These are phyloP conservation scores for Lagenorhynchus albirostris DNA, from an alignment of 2,113 vertebrate genomes.

Conservation along the genomic window DNA sequence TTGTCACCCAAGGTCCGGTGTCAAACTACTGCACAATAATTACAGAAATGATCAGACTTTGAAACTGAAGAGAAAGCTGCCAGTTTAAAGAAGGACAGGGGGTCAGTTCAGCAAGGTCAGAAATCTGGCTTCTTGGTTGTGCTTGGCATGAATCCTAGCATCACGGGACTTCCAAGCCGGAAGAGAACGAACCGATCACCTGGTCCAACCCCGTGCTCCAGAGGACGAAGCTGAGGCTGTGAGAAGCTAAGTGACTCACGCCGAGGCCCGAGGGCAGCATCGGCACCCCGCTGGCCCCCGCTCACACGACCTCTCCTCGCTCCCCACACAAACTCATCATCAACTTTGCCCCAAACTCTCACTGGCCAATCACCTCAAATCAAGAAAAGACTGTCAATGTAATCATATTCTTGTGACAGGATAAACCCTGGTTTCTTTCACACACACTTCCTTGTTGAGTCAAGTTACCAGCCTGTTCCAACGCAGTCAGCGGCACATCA, in stretches of 20 bases:
- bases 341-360: neutral
- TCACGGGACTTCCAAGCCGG: neutral
- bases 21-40: neutral
- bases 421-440: neutral
- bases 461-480: neutral
- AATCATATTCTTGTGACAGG: neutral
- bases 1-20: neutral
- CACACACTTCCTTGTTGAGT: neutral
- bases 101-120: neutral
- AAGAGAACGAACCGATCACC: neutral
- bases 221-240: neutral
- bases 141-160: neutral
- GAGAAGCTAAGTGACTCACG: neutral
- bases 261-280: neutral
- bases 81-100: neutral
- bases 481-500: neutral
- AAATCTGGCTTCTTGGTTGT: neutral
- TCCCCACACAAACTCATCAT: neutral
- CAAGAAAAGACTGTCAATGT: neutral
- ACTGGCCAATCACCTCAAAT: neutral
- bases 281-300: neutral
- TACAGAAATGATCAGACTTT: neutral
- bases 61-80: neutral
- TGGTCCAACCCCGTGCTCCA: neutral
- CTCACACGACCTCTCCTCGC: fast-evolving